Conservation (phyloP, 2,888 invertebrate genomes). For the Mesoligia furuncula region DNA sequence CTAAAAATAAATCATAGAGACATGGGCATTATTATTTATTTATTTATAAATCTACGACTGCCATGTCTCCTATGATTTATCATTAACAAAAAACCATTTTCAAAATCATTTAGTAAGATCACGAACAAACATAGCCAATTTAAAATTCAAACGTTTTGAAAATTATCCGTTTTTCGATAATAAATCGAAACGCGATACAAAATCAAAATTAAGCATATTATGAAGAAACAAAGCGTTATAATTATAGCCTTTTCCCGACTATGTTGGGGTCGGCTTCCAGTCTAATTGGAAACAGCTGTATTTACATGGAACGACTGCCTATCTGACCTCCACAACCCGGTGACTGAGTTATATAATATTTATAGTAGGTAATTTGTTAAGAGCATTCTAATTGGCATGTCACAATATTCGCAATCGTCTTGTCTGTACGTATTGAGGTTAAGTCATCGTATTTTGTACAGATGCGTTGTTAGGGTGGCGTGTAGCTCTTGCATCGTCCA, state of each 20-base stretch:
- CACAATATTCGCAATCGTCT: slow-evolving; percentile 15
- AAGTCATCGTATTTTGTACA: not conserved
- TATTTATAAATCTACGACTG: too few species aligned
- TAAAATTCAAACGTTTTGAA: not conserved
- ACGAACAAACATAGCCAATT: not conserved
- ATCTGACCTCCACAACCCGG: too few species aligned
- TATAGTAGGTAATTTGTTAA: slow-evolving; percentile 9
- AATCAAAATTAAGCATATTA: not conserved
- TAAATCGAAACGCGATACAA: not conserved
- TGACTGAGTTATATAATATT: slow-evolving; percentile 9
- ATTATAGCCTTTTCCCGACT: too few species aligned
- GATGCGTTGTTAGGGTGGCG: not conserved
- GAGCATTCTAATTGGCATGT: slow-evolving; percentile 15
- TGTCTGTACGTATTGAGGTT: slow-evolving; percentile 14
- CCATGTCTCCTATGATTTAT: too few species aligned
- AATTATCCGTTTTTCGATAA: not conserved
- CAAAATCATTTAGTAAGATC: not conserved
- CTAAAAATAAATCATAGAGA: too few species aligned
- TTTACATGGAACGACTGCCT: too few species aligned
- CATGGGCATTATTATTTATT: too few species aligned
- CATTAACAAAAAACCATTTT: not conserved
- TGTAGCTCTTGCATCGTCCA: not conserved
- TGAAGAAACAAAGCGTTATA: not conserved
- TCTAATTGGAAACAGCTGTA: too few species aligned
- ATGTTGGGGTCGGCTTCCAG: too few species aligned